These are phyloP conservation scores for Leptinotarsa lineolata DNA, from an alignment of 1,140 invertebrate genomes.

Conservation along the genomic window DNA sequence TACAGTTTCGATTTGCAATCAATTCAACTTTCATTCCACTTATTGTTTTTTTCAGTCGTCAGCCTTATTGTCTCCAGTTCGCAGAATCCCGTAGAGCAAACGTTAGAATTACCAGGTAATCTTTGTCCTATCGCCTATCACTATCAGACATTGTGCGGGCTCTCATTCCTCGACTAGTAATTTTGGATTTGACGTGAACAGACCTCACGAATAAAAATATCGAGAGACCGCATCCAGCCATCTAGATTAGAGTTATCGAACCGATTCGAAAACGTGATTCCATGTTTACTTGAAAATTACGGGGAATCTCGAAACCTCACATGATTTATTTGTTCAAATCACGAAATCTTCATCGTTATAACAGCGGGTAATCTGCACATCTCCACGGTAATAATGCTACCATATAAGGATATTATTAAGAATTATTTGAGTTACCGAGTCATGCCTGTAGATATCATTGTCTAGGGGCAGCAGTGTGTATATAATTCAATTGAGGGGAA, in stretches of 20 bases:
- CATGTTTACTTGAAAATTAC: slow-evolving; percentile 26
- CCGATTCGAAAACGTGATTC: slow-evolving; percentile 25
- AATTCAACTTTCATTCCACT: no score
- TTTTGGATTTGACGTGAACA: slow-evolving; percentile 11
- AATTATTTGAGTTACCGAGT: slow-evolving; percentile 14
- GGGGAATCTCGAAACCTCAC: slow-evolving; percentile 15
- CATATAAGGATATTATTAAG: slow-evolving; percentile 14
- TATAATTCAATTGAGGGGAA: not conserved
- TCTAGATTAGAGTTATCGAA: slow-evolving; percentile 30
- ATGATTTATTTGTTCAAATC: slow-evolving; percentile 25
- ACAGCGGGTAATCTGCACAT: slow-evolving; percentile 6
- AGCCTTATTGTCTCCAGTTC: no score
- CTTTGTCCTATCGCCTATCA: not conserved
- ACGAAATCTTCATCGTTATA: slow-evolving; percentile 16
- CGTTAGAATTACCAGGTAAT: no score
- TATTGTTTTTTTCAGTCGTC: no score
- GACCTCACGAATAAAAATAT: slow-evolving; percentile 19
- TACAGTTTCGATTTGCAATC: no score
- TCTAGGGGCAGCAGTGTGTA: slow-evolving; percentile 8
- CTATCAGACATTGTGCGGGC: not conserved
- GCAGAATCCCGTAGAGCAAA: no score
- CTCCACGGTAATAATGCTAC: slow-evolving; percentile 7
- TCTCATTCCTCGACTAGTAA: not conserved
- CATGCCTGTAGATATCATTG: slow-evolving; percentile 16
- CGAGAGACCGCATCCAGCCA: slow-evolving; percentile 12